A percentile compares a stretch with the other conserved stretches of the same genome.
phyloP scores from a whole-genome alignment of 2,797 vertebrate genomes.

The Avahi laniger region DNA sequence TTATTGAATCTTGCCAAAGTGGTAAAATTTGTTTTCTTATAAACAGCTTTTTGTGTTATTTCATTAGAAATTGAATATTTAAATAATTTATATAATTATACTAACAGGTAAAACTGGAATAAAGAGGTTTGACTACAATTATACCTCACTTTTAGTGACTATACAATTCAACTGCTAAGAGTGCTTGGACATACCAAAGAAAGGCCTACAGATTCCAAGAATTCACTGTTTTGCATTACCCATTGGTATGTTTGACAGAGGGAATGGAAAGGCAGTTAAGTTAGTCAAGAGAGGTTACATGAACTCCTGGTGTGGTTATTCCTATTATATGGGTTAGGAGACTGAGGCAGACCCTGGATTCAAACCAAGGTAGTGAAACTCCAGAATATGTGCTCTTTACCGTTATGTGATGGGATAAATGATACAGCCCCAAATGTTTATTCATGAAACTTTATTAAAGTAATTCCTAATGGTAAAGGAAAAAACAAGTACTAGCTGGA shows the following conservation, averaged over 20 bases:
- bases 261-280: not conserved
- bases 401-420: not conserved
- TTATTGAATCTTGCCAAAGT: slow-evolving; percentile 14
- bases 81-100: not conserved
- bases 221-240: not conserved
- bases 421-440: not conserved
- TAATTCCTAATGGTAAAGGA: not conserved
- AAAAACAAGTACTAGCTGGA: not conserved
- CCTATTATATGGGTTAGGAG: not conserved
- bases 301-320: not conserved
- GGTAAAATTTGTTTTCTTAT: not conserved
- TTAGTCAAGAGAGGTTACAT: not conserved
- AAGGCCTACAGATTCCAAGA: not conserved
- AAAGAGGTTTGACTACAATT: not conserved
- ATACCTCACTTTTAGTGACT: not conserved
- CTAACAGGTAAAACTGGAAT: not conserved
- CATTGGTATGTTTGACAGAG: not conserved
- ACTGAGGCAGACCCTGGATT: not conserved
- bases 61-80: not conserved
- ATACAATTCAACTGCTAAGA: not conserved
- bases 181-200: not conserved
- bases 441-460: not conserved
- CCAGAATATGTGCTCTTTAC: not conserved
- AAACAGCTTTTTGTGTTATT: not conserved
- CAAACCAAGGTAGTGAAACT: not conserved